A percentile compares a stretch with the other conserved stretches of the same genome.
These are phyloP conservation scores for Scarus forsteni DNA, from an alignment of 2,797 vertebrate species.

Conservation along the genomic window DNA sequence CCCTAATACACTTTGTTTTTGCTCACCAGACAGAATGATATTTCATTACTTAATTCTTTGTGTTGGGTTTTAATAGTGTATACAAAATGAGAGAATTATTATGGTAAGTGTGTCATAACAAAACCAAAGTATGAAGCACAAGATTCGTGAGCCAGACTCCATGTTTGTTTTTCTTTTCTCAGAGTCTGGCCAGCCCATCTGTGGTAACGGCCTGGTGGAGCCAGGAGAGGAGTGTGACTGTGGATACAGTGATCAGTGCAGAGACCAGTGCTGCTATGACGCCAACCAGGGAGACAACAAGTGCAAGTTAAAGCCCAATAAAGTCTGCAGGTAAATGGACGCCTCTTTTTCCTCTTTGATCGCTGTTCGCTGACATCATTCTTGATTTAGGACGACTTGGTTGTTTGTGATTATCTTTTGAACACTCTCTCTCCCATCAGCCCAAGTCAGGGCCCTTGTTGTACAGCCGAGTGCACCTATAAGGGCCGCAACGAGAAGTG, in stretches of 20 bases:
- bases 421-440: conserved; percentile 68
- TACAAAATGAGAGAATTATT: background rate
- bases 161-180: conserved; percentile 24
- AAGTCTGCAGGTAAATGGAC: conserved; percentile 92
- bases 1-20: background rate
- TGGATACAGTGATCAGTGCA: conserved; percentile 97
- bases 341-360: background rate
- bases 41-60: conserved; percentile 16
- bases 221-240: conserved; percentile 97
- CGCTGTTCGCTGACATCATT: background rate
- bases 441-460: conserved; percentile 97
- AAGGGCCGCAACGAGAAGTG: conserved; percentile 91
- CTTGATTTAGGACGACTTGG: background rate
- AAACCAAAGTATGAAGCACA: background rate
- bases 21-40: background rate
- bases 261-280: conserved; percentile 93
- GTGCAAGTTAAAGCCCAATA: conserved; percentile 92
- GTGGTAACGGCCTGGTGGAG: conserved; percentile 97
- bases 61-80: background rate
- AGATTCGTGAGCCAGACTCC: background rate
- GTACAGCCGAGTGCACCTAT: conserved; percentile 87
- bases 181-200: conserved; percentile 99
- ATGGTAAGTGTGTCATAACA: background rate
- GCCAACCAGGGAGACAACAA: conserved; percentile 94
- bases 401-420: background rate